Percentiles rank a stretch among this genome's conserved stretches.
phyloP scores from a whole-genome alignment of 2,113 vertebrate genomes.

The Sclerurus mexicanus region DNA sequence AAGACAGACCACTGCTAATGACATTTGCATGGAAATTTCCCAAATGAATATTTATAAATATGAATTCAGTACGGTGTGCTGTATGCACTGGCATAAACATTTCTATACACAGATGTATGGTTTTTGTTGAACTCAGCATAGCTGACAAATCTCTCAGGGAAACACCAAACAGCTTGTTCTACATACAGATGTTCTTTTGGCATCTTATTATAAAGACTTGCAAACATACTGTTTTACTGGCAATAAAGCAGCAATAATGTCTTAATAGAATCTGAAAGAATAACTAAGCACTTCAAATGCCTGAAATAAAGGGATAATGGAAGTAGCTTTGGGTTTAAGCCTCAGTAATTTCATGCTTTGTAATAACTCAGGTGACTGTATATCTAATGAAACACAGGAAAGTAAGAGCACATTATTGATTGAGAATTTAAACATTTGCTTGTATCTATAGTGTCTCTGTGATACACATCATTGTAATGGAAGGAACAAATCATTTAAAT shows the following conservation, averaged over 20 bases:
- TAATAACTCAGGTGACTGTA: slow-evolving; percentile 63
- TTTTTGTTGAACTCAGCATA: slow-evolving; percentile 42
- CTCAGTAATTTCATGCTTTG: slow-evolving; percentile 25
- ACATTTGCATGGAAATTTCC: slow-evolving; percentile 48
- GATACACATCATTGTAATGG: slow-evolving; percentile 14
- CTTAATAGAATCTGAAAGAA: slow-evolving; percentile 59
- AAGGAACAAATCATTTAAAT: slow-evolving; percentile 55
- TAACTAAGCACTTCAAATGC: slow-evolving; percentile 45
- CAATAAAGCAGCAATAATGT: slow-evolving; percentile 56
- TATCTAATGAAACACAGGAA: slow-evolving; percentile 53
- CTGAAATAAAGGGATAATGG: slow-evolving; percentile 61
- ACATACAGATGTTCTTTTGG: slow-evolving; percentile 49
- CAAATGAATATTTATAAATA: slow-evolving; percentile 48
- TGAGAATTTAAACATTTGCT: slow-evolving; percentile 37
- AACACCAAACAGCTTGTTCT: slow-evolving; percentile 34
- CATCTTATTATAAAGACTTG: slow-evolving; percentile 49
- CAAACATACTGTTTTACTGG: slow-evolving; percentile 62
- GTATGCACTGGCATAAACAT: neutral
- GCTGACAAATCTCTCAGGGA: slow-evolving; percentile 21
- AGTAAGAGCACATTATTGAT: slow-evolving; percentile 51
- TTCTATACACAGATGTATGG: neutral
- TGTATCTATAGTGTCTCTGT: neutral
- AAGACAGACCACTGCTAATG: slow-evolving; percentile 27
- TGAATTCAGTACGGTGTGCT: neutral
- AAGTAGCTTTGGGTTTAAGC: slow-evolving; percentile 43